Evolutionary conservation across 1,140 invertebrate genomes (phyloP), one percentile per base, ranked within the genome.

Genomic region (Drosophila willistoni): DNA sequence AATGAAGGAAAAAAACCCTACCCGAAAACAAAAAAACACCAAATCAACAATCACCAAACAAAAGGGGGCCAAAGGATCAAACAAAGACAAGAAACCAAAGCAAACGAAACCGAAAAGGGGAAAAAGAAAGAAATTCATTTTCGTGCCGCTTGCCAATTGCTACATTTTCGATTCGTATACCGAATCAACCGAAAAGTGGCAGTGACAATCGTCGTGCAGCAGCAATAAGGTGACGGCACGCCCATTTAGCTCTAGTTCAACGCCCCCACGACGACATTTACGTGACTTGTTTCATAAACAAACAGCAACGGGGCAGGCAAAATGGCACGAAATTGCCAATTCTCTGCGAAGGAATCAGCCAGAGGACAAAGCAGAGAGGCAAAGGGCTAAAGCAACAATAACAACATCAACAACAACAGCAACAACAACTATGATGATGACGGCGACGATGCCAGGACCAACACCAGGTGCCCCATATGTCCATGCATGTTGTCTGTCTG

Each of bases 211-310:
- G 71, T 83, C 81, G 41, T 19, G 29, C 64, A 64, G 36, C 42
- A 63, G 61, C 62, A 82, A 70, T 75, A 75, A 78, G 79, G 71
- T 76, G 66, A 70, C 64, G 84, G 77, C 84, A 87, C 83, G 84
- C 83, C 83, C 80, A 87, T 78, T 86, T 87, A 77, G 69, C 65
- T 79, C 63, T 65, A 62, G 83, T 87, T 87, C 84, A 87, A 87
- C 83, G 83, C 84, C 84, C 83, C 83, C 77, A 64, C 69, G 66
- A 68, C 76, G 65, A 83, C 69, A 73, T 68, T 87, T 87, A 87
- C 83, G 83, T 87, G 83, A 87, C 83, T 87, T 87, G 83, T 83
- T 87, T 87, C 84, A 87, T 87, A 87, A 87, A 83, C 83, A 87
- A 87, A 87, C 84, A 86, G 72, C 44, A 51, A 51, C 17, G 44